A percentile compares a stretch with the other conserved stretches of the same genome.
These are phyloP conservation scores for Diadegma fenestrale DNA, from an alignment of 2,888 invertebrate species.

Conservation along the genomic window DNA sequence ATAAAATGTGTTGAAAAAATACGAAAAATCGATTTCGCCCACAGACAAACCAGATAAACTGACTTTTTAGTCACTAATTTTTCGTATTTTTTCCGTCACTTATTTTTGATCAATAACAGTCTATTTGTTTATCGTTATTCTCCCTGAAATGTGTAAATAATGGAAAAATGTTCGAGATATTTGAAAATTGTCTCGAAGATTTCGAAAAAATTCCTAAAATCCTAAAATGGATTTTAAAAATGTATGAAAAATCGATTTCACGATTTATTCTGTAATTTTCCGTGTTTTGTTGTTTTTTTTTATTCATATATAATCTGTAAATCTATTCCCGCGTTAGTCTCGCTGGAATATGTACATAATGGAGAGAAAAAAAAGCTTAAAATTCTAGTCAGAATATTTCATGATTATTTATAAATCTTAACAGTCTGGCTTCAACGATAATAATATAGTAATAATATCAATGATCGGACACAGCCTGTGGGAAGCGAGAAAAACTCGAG, in stretches of 20 bases:
- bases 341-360: constrained; percentile 65
- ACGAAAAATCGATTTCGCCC: too few species aligned
- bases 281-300: constrained; percentile 45
- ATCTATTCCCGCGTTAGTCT: constrained; percentile 20
- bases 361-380: constrained; percentile 7
- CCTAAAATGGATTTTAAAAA: too few species aligned
- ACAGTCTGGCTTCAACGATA: constrained; percentile 27
- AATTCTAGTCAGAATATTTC: constrained; percentile 48
- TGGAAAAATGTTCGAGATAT: too few species aligned
- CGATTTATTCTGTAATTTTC: constrained; percentile 24
- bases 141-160: too few species aligned
- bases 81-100: too few species aligned
- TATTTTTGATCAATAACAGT: too few species aligned
- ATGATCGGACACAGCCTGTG: constrained; percentile 39
- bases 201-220: constrained; percentile 82
- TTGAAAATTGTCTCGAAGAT: constrained; percentile 85
- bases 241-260: too few species aligned
- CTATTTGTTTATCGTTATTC: too few species aligned
- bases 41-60: too few species aligned
- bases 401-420: constrained; percentile 38
- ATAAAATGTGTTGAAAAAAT: constrained; percentile 27
- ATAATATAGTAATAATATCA: constrained; percentile 38
- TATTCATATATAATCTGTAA: constrained; percentile 6
- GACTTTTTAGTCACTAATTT: too few species aligned
- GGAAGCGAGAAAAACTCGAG: constrained; percentile 11